Evolutionary conservation across 2,113 vertebrate species (phyloP), one percentile per base, ranked within the genome.

Genomic region (Clarias magur): DNA sequence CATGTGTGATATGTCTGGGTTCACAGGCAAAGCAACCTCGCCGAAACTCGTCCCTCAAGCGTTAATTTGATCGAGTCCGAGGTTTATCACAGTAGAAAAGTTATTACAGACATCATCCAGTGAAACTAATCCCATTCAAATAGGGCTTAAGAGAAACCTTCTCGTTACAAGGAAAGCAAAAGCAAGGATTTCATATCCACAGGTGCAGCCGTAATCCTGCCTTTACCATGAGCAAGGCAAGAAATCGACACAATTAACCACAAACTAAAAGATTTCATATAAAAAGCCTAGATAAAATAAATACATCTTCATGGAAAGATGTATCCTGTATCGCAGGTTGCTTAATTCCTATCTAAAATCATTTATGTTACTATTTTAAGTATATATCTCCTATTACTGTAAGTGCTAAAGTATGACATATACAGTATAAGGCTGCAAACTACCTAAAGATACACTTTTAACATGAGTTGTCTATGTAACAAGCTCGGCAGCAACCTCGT

Each of bases 111-210:
- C n/a, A 12, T 30, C 78, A 34, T 34, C 16, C 56, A 34, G 56
- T 80, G 54, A 59, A 59, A 80, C 56, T 80, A 80, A 80, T 80
- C 17, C 17, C 2, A 34, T 80, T 19, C 56, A 80, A 56, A 59
- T 21, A 80, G 27, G 9, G 3, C 27, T 79, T 79, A 56, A 57
- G 25, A 57, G 53, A 79, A 79, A 56, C 13, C 53, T n/a, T 76
- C 42, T 79, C 19, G 53, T 78, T 78, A 78, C 48, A 78, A 78
- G 13, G 17, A 48, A 78, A 56, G 48, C 23, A 78, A 78, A 27
- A 27, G 75, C 42, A 79, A 56, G 25, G n/a, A 79, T 57, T 79
- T 79, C 73, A 76, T 42, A 53, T 76, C 73, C 23, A n/a, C 23
- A 76, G 42, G 38, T 75, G 23, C 25, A 15, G 25, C 23, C 23